These are phyloP conservation scores for Calameuta filiformis DNA, from an alignment of 2,888 invertebrate genomes.

Conservation along the genomic window DNA sequence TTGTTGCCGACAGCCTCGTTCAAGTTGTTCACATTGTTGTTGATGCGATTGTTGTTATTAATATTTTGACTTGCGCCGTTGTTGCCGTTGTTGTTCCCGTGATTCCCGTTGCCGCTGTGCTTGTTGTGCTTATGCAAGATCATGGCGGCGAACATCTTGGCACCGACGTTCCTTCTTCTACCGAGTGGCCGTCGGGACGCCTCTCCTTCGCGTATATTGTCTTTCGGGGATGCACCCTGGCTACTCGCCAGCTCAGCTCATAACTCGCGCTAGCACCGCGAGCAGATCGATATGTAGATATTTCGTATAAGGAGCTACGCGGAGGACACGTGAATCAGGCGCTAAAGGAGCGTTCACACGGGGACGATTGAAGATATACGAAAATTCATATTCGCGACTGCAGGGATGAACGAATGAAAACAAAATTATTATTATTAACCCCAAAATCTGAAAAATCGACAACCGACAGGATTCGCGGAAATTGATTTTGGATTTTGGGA, in stretches of 20 bases:
- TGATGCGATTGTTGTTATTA: slow-evolving; percentile 55
- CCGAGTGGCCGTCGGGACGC: slow-evolving; percentile 18
- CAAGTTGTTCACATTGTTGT: slow-evolving; percentile 52
- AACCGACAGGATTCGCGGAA: too few species aligned
- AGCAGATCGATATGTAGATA: too few species aligned
- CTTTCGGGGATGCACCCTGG: slow-evolving; percentile 14
- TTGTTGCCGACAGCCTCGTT: slow-evolving; percentile 48
- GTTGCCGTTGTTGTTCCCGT: slow-evolving; percentile 47
- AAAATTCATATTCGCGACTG: too few species aligned
- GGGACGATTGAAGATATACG: too few species aligned
- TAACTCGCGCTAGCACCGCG: background rate
- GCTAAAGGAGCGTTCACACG: too few species aligned
- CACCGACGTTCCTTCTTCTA: slow-evolving; percentile 12
- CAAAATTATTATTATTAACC: too few species aligned
- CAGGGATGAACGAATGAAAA: too few species aligned
- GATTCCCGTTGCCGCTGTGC: slow-evolving; percentile 43
- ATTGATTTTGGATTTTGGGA: too few species aligned
- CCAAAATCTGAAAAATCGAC: too few species aligned
- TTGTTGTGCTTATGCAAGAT: slow-evolving; percentile 62
- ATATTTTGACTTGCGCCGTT: slow-evolving; percentile 39
- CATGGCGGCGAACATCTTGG: slow-evolving; percentile 61
- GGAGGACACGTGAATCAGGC: too few species aligned
- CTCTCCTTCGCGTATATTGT: slow-evolving; percentile 17
- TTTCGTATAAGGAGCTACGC: too few species aligned
- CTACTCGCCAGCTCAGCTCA: background rate